Evolutionary conservation across 2,113 vertebrate species (phyloP).

Genomic region (Megalops atlanticus): DNA sequence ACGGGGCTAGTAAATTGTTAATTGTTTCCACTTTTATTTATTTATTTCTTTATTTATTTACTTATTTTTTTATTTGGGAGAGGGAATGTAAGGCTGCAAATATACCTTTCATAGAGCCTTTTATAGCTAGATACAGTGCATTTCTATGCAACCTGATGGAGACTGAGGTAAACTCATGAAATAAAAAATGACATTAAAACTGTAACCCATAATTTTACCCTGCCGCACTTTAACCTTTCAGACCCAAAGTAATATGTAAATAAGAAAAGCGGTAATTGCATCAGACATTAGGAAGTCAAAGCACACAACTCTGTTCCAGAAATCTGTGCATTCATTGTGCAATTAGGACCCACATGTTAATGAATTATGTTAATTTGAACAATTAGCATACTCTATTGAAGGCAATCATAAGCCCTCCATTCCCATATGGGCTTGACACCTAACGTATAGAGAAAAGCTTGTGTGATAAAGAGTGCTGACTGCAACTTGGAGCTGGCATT

Average conservation of each 20-base stretch:
- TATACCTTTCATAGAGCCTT: too few species aligned
- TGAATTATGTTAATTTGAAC: constrained; percentile 77
- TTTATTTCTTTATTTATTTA: too few species aligned
- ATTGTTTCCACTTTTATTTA: constrained; percentile 33
- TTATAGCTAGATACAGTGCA: constrained; percentile 36
- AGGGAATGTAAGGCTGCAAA: constrained; percentile 13
- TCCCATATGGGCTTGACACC: constrained; percentile 62
- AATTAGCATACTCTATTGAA: constrained; percentile 78
- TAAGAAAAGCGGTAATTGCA: constrained; percentile 57
- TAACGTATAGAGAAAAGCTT: constrained; percentile 52
- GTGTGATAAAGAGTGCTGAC: constrained; percentile 23
- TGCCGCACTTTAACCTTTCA: constrained; percentile 67
- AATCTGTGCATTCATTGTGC: constrained; percentile 64
- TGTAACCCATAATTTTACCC: constrained; percentile 62
- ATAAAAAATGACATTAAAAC: constrained; percentile 71
- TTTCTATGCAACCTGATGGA: constrained; percentile 65
- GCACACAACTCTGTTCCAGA: constrained; percentile 57
- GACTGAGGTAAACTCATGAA: constrained; percentile 54
- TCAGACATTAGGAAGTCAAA: constrained; percentile 65
- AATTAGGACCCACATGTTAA: constrained; percentile 79
- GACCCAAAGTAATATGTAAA: constrained; percentile 64
- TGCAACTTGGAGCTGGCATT: constrained; percentile 3
- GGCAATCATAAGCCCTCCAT: constrained; percentile 63
- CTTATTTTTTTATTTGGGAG: constrained; percentile 50
- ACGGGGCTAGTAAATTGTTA: constrained; percentile 46